A percentile compares a stretch with the other conserved stretches of the same genome.
These are phyloP conservation scores for Mamestra brassicae DNA, from an alignment of 2,888 invertebrate genomes.

Conservation along the genomic window DNA sequence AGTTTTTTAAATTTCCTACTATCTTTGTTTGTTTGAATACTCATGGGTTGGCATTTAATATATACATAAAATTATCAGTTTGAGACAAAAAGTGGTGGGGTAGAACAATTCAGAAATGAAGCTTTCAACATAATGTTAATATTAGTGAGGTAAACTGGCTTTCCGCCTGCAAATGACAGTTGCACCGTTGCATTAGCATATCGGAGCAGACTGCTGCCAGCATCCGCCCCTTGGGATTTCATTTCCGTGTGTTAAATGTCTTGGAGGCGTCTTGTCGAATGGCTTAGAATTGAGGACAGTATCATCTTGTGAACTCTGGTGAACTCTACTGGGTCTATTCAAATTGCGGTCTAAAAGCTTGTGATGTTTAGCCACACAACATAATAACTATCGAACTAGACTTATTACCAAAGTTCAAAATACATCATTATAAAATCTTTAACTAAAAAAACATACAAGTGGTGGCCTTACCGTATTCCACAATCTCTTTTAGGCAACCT, in stretches of 20 bases:
- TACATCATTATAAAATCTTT: no score
- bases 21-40: no score
- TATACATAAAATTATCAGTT: not conserved
- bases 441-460: no score
- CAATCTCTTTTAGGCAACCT: no score
- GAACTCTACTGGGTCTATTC: not conserved
- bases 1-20: no score
- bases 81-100: not conserved
- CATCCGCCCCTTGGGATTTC: slow-evolving; percentile 47
- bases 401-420: no score
- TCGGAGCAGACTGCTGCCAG: slow-evolving; percentile 46
- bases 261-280: slow-evolving; percentile 49
- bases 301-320: slow-evolving; percentile 11
- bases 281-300: slow-evolving; percentile 41
- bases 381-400: no score
- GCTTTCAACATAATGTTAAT: slow-evolving; percentile 29
- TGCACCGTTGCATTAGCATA: slow-evolving; percentile 52
- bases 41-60: not conserved
- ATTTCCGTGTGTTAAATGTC: slow-evolving; percentile 56
- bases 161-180: slow-evolving; percentile 48
- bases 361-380: not conserved
- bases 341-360: slow-evolving; percentile 11
- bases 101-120: slow-evolving; percentile 8
- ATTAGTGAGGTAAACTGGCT: slow-evolving; percentile 28
- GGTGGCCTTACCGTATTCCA: no score